These are phyloP conservation scores for Scleropages formosus DNA, from an alignment of 2,797 vertebrate genomes.

Conservation along the genomic window DNA sequence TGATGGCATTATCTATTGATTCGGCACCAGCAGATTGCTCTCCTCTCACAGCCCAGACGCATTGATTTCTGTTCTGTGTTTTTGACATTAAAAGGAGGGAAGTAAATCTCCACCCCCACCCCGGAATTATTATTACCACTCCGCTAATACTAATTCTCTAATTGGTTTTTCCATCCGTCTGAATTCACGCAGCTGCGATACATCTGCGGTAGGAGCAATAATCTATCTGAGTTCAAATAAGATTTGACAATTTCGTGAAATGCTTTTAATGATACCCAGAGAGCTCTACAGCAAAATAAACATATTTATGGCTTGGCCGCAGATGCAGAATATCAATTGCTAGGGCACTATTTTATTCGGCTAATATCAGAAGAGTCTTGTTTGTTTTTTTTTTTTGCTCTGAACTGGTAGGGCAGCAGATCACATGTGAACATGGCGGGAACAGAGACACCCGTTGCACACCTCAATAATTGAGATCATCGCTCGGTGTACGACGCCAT, in stretches of 20 bases:
- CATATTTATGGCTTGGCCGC: background rate
- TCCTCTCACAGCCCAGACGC: background rate
- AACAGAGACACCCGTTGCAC: background rate
- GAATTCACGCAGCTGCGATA: too few relatives aligned
- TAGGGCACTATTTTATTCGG: too few relatives aligned
- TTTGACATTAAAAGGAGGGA: background rate
- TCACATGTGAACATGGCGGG: background rate
- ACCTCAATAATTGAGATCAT: background rate
- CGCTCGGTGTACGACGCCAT: too few relatives aligned
- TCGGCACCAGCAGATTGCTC: background rate
- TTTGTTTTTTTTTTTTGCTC: background rate
- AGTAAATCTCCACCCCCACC: background rate
- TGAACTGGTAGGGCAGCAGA: background rate
- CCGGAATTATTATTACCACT: too few relatives aligned
- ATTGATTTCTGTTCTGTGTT: background rate
- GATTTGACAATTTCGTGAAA: background rate
- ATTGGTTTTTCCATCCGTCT: too few relatives aligned
- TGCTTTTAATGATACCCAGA: background rate
- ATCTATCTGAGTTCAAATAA: background rate
- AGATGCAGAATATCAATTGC: background rate
- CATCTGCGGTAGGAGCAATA: background rate
- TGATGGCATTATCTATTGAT: background rate
- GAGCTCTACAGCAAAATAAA: background rate
- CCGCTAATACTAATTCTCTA: too few relatives aligned
- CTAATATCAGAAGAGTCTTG: too few relatives aligned